A percentile compares a stretch with the other conserved stretches of the same genome.
Evolutionary conservation across 23 tunicate genomes (phyloP).

Genomic region (Phallusia fumigata): DNA sequence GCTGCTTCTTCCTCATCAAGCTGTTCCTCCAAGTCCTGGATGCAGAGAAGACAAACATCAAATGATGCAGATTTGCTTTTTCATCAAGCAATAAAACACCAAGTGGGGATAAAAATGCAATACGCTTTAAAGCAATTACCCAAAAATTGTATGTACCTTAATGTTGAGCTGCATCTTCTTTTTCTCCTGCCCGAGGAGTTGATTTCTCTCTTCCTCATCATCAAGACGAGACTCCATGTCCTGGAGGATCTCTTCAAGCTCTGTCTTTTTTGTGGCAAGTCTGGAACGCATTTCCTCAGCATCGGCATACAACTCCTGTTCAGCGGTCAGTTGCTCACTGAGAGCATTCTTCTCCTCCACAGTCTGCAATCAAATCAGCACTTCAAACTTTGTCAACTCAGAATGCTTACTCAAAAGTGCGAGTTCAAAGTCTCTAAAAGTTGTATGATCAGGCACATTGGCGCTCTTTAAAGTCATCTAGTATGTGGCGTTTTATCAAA

Average conservation of each 20-base stretch:
- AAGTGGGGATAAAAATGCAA: too few species aligned
- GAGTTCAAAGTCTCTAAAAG: too few species aligned
- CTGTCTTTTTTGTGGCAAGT: slow-evolving; percentile 86
- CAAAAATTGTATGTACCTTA: slow-evolving; percentile 28
- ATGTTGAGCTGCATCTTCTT: slow-evolving; percentile 75
- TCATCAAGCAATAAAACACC: neutral
- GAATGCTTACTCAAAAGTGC: too few species aligned
- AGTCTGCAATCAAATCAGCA: slow-evolving; percentile 24
- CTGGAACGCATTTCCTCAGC: slow-evolving; percentile 85
- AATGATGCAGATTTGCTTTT: neutral
- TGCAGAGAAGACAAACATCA: neutral
- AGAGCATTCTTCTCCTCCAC: slow-evolving; percentile 64
- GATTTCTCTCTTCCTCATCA: slow-evolving; percentile 93
- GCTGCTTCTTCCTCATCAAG: slow-evolving; percentile 98
- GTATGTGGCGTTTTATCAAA: too few species aligned
- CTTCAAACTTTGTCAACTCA: neutral
- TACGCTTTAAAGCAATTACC: too few species aligned
- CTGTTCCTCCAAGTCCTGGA: slow-evolving; percentile 90
- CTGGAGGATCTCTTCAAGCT: slow-evolving; percentile 85
- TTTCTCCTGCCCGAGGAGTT: slow-evolving; percentile 48
- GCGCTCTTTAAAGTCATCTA: too few species aligned
- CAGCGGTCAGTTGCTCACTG: slow-evolving; percentile 66
- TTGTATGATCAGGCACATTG: too few species aligned
- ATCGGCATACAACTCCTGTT: slow-evolving; percentile 65
- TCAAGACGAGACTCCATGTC: slow-evolving; percentile 90